Base-by-base conservation (phyloP, 2,888 invertebrate genomes). In the Orchesellides sinensis region DNA sequence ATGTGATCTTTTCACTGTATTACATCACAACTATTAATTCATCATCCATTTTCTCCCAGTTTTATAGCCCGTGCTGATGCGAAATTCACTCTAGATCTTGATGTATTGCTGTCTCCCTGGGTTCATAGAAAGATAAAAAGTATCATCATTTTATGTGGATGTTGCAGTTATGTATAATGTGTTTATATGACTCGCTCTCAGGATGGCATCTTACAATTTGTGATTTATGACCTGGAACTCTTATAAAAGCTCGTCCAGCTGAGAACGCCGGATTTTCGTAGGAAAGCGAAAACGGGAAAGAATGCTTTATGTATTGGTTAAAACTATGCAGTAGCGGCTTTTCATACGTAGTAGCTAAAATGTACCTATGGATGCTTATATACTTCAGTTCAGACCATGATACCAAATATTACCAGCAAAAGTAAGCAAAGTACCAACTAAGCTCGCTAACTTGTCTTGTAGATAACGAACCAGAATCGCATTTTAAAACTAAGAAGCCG, bases 161-260 rank as follows among this genome's bases (percentile, higher is more conserved):
- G 40, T 40, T 40, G 40, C 40, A 2, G 4, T n/a, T 21, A 17
- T 56, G 10, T 27, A 23, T 21, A 10, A n/a, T 52, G 63, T 35
- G 23, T 66, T 4, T 61, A 29, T 25, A n/a, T 8, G 4, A 17
- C 19, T 61, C n/a, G n/a, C n/a, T n/a, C n/a, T n/a, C n/a, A n/a
- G n/a, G 29, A 61, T 35, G 32, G 68, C 27, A 27, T 29, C 49
- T 45, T 54, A 59, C 61, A 69, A 61, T 78, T 78, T 69, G 78
- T 78, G 78, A 78, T 78, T 78, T 78, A 78, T 69, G 78, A 78
- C 40, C 23, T 78, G 69, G 61, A 78, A 78, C 69, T 47, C n/a
- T 8, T 40, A 25, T 35, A 54, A 27, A 25, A 32, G 2, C 25
- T 23, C 14, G 65, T n/a, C 12, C 25, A 49, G 47, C 47, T 12